Conservation (phyloP, 2,113 vertebrate genomes). For the Choloepus hoffmanni region DNA sequence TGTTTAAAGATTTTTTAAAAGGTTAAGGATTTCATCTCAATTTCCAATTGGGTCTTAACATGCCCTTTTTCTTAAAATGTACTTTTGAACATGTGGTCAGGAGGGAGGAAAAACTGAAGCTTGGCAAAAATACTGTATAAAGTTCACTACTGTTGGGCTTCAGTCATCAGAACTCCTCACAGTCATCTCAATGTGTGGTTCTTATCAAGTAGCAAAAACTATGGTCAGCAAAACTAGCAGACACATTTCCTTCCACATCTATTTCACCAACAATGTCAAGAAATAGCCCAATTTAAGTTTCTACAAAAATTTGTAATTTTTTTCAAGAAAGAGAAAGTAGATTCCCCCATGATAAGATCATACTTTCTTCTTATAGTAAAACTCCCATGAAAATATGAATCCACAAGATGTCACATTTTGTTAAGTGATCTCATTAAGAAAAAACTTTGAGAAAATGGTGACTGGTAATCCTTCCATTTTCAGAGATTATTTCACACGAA, state of each 20-base stretch:
- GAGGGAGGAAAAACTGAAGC: background rate
- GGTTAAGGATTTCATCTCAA: background rate
- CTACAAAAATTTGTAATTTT: background rate
- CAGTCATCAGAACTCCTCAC: background rate
- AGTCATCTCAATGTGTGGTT: too few species aligned
- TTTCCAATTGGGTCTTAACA: background rate
- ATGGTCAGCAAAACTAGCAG: background rate
- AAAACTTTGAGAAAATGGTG: background rate
- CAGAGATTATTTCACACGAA: background rate
- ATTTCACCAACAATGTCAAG: background rate
- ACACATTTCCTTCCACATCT: background rate
- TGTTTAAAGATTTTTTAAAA: background rate
- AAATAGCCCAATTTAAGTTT: background rate
- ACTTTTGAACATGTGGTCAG: background rate
- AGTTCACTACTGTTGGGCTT: background rate
- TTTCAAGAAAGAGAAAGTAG: background rate
- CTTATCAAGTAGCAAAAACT: background rate
- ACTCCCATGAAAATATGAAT: background rate
- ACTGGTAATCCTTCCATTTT: background rate
- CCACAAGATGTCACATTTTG: background rate
- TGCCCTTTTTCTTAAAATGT: background rate
- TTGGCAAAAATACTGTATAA: background rate
- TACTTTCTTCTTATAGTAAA: conserved; percentile 22
- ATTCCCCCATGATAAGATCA: background rate
- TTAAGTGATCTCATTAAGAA: background rate